Percentiles rank a stretch among this genome's conserved stretches.
Conservation (phyloP, 1,140 invertebrate species). For the Matsumurasca onukii region DNA sequence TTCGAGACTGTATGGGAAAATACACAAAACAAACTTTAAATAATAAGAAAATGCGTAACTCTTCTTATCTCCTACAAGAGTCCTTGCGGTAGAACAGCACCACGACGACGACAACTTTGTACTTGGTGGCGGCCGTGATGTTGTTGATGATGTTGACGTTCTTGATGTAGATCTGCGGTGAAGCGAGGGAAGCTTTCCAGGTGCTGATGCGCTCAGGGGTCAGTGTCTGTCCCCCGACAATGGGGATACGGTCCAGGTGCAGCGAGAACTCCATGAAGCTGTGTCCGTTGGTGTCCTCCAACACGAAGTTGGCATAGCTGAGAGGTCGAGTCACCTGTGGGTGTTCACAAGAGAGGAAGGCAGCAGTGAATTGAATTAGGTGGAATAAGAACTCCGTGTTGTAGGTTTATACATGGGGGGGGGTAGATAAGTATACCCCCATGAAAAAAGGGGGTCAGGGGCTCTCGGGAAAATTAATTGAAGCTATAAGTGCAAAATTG, state of each 20-base stretch:
- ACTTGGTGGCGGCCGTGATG: constrained; percentile 77
- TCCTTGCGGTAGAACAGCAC: no score
- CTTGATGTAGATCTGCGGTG: constrained; percentile 59
- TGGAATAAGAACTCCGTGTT: no score
- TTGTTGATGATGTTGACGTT: constrained; percentile 67
- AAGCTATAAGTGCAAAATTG: no score
- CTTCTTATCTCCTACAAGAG: no score
- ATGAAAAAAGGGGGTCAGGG: no score
- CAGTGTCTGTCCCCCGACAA: constrained; percentile 55
- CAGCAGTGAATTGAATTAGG: no score
- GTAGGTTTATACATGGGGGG: no score
- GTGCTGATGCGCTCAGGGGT: constrained; percentile 60
- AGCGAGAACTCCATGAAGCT: constrained; percentile 73
- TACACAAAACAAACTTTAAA: no score
- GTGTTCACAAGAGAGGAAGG: not conserved
- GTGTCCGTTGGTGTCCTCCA: constrained; percentile 63
- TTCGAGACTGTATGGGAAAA: no score
- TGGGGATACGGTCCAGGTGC: constrained; percentile 60
- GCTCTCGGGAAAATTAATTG: no score
- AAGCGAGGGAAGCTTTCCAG: constrained; percentile 67
- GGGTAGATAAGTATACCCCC: no score
- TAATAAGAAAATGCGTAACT: no score
- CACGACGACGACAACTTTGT: constrained; percentile 75
- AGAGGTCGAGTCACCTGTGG: constrained; percentile 59
- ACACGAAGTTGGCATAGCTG: constrained; percentile 62